Evolutionary conservation across 2,888 invertebrate species (phyloP).

Genomic region (Byasa hedistus): DNA sequence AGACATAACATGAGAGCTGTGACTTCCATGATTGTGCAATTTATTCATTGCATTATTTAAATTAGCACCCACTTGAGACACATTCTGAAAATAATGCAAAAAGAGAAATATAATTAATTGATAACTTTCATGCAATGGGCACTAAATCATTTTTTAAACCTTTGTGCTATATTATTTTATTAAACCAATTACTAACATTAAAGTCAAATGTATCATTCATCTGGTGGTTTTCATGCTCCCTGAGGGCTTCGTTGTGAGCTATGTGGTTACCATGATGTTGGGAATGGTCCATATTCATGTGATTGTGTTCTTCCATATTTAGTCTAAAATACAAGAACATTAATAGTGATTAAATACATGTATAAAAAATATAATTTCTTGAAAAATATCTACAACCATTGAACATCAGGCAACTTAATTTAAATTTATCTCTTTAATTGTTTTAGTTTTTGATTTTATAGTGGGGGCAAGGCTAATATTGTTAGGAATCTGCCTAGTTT

Average conservation of each 20-base stretch:
- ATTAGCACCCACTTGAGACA: slow-evolving; percentile 44
- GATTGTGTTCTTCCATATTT: slow-evolving; percentile 40
- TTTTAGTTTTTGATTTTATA: not conserved
- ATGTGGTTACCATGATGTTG: slow-evolving; percentile 43
- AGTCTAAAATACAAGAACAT: slow-evolving; percentile 32
- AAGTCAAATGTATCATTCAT: slow-evolving; percentile 40
- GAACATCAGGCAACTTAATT: not conserved
- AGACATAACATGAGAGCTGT: slow-evolving; percentile 45
- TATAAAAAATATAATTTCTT: not conserved
- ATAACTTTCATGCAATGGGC: not conserved
- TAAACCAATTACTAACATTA: slow-evolving; percentile 37
- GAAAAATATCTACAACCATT: not conserved
- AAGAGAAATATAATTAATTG: not conserved
- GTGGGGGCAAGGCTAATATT: not conserved
- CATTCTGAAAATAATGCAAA: slow-evolving; percentile 42
- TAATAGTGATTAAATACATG: not conserved
- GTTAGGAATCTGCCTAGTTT: not conserved
- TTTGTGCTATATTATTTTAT: too few species aligned
- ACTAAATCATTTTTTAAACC: not conserved
- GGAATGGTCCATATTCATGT: slow-evolving; percentile 46
- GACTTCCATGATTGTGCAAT: slow-evolving; percentile 35
- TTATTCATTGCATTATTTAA: slow-evolving; percentile 38
- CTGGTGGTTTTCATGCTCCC: slow-evolving; percentile 41
- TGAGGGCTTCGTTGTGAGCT: slow-evolving; percentile 41
- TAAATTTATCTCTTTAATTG: not conserved